Conservation (phyloP, 2,797 vertebrate genomes). For the Lateolabrax maculatus region DNA sequence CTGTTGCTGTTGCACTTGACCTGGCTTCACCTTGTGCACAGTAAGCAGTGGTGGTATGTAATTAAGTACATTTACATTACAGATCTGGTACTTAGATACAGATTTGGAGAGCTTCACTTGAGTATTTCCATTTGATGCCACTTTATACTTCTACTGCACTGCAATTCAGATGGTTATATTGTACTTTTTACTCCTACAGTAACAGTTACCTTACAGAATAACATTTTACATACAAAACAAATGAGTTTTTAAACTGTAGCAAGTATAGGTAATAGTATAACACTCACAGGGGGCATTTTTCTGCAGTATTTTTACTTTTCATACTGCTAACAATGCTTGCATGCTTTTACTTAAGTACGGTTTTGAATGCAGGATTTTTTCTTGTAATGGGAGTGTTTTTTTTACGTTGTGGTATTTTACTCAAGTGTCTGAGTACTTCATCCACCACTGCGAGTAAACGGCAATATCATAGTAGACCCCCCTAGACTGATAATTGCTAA, state of each 20-base stretch:
- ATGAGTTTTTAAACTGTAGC: not conserved
- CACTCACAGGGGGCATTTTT: not conserved
- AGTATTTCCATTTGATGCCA: slow-evolving; percentile 17
- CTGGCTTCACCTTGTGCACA: slow-evolving; percentile 42
- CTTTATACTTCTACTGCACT: not conserved
- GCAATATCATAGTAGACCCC: slow-evolving; percentile 10
- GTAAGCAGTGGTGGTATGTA: slow-evolving; percentile 33
- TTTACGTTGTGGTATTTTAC: not conserved
- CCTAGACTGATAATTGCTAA: not conserved
- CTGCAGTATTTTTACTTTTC: not conserved
- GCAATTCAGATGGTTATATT: not conserved
- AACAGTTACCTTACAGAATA: not conserved
- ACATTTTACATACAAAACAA: not conserved
- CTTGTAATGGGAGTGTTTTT: not conserved
- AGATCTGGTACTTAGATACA: not conserved
- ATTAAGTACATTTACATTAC: slow-evolving; percentile 10
- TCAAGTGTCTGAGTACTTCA: not conserved
- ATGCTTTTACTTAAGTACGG: not conserved
- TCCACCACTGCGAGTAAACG: slow-evolving; percentile 1
- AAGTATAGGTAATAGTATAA: not conserved
- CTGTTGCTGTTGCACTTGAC: slow-evolving; percentile 61
- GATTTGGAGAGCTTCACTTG: slow-evolving; percentile 13
- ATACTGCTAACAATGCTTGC: not conserved
- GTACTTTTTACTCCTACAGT: not conserved
- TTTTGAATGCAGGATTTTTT: slow-evolving; percentile 3